Evolutionary conservation across 1,140 invertebrate genomes (phyloP).

Genomic region (Drosophila micromelanica): DNA sequence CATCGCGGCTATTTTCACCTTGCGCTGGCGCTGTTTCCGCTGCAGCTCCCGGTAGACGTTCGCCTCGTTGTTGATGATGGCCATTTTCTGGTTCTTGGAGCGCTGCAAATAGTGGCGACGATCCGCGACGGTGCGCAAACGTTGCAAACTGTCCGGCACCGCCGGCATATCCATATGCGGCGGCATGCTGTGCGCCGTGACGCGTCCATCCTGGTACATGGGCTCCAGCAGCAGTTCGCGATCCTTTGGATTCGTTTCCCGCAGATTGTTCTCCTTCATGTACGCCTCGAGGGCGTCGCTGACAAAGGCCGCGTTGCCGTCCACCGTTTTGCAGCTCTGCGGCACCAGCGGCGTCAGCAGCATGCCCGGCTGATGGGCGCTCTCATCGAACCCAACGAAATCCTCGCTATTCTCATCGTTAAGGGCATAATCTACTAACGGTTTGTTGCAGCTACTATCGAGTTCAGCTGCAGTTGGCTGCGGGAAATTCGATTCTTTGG

Average conservation of each 20-base stretch:
- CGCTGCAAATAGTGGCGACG: constrained; percentile 70
- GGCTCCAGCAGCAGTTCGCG: constrained; percentile 63
- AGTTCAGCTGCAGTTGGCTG: neutral
- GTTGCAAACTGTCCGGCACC: constrained; percentile 70
- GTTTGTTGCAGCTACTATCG: too few relatives aligned
- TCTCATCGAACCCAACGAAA: constrained; percentile 80
- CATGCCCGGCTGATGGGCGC: constrained; percentile 73
- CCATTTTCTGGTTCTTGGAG: constrained; percentile 71
- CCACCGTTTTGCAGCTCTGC: constrained; percentile 47
- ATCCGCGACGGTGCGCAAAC: constrained; percentile 77
- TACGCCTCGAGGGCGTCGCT: constrained; percentile 72
- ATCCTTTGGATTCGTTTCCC: constrained; percentile 21
- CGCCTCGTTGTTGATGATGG: constrained; percentile 81
- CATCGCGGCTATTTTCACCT: constrained; percentile 65
- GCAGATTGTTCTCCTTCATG: constrained; percentile 67
- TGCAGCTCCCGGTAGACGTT: constrained; percentile 77
- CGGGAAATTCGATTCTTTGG: constrained; percentile 48
- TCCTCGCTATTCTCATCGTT: constrained; percentile 61
- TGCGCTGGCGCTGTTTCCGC: constrained; percentile 66
- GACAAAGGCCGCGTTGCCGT: constrained; percentile 66
- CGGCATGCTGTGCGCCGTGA: constrained; percentile 63
- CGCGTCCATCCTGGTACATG: constrained; percentile 71
- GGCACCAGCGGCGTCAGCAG: constrained; percentile 77
- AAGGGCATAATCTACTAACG: neutral
- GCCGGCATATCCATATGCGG: constrained; percentile 75